A percentile compares a stretch with the other conserved stretches of the same genome.
Conservation (phyloP, 1,140 invertebrate species). For the Geopemphigus sp. region DNA sequence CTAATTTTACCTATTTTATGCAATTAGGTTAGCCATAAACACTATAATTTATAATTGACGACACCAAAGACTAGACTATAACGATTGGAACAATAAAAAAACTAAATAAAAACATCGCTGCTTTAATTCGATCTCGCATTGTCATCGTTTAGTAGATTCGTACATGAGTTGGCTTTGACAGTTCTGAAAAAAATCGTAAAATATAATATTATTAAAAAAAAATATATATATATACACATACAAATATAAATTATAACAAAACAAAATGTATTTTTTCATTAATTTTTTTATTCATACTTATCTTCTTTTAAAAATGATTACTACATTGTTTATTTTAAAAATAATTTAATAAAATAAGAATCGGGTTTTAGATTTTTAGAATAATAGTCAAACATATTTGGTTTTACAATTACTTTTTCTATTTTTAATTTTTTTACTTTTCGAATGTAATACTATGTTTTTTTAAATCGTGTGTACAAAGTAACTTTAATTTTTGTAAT, state of each 20-base stretch:
- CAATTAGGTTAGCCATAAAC: too few species aligned
- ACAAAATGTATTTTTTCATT: too few species aligned
- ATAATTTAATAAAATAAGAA: not conserved
- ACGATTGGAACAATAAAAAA: conserved; percentile 18
- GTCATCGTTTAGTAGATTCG: conserved; percentile 55
- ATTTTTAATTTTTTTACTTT: too few species aligned
- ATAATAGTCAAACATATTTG: not conserved
- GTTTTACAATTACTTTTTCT: too few species aligned
- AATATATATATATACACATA: not conserved
- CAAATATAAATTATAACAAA: too few species aligned
- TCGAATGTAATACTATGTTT: too few species aligned
- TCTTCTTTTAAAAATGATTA: too few species aligned
- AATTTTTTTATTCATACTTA: too few species aligned
- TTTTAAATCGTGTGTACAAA: too few species aligned
- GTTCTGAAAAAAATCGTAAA: conserved; percentile 55
- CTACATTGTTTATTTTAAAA: not conserved
- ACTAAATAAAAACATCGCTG: not conserved
- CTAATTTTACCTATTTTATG: too few species aligned
- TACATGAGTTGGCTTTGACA: conserved; percentile 59
- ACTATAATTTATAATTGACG: not conserved
- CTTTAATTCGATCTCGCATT: conserved; percentile 20
- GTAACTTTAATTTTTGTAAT: too few species aligned
- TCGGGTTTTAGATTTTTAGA: not conserved
- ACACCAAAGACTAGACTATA: conserved; percentile 7
- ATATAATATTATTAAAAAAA: conserved; percentile 5